Evolutionary conservation across 1,140 invertebrate species (phyloP), one percentile per base, ranked within the genome.

Genomic region (Protaetia brevitarsis): DNA sequence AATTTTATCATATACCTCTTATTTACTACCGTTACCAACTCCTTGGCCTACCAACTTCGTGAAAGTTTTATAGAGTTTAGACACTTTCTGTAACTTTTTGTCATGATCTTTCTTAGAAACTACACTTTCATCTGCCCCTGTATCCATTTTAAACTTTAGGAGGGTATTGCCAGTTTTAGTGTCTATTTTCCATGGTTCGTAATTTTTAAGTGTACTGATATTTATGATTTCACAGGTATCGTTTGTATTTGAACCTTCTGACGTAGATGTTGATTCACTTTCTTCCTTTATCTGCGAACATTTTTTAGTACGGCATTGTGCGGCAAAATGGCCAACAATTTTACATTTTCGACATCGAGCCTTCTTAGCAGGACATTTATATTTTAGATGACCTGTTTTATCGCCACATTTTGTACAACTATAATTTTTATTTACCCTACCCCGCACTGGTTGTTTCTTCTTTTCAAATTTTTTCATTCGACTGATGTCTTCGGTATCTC

Each of bases 271-370:
- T n/a, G n/a, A n/a, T n/a, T n/a, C n/a, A 23, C 29, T 29, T 51
- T 11, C 13, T 41, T 64, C 34, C 4, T 27, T 29, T 64, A 27
- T 64, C 27, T 64, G 13, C 23, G 23, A 23, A 23, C 28, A 26
- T 34, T 34, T 34, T 29, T 59, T 61, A 30, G 23, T 59, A 28
- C 34, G 6, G 5, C 51, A 65, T 6, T 5, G n/a, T 11, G 19
- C 26, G 6, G 45, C 56, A 34, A 27, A 60, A 19, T 65, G 64
- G 28, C 64, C 64, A 8, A 16, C 31, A 10, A 65, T 16, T 60
- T 65, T 63, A 23, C 64, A 65, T 21, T 61, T 65, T n/a, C 27
- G 36, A 26, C 64, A 61, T n/a, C 10, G 31, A 60, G 11, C 10
- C 2, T 58, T 59, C 23, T 21, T 58, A 8, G 51, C 45, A 11